Conservation (phyloP, 2,797 vertebrate genomes). For the Siniperca scherzeri region DNA sequence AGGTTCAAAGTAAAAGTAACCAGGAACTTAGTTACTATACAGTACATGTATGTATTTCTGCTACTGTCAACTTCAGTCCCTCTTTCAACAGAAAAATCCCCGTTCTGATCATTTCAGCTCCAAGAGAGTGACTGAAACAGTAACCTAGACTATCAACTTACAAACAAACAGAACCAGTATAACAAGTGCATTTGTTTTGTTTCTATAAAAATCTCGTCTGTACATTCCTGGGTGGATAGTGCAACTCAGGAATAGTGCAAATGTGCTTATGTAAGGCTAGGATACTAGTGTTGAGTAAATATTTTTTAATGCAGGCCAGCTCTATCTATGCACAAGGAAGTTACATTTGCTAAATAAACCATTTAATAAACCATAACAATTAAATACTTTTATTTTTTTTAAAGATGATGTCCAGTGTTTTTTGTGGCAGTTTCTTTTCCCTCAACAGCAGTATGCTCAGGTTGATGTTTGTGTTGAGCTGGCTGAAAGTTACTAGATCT, state of each 20-base stretch:
- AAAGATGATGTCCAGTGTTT: not conserved
- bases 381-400: not conserved
- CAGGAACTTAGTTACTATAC: not conserved
- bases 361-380: not conserved
- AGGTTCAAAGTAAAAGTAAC: slow-evolving; percentile 1
- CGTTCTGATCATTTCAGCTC: slow-evolving; percentile 14
- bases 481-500: not conserved
- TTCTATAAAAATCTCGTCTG: not conserved
- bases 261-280: not conserved
- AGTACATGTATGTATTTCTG: not conserved
- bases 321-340: not conserved
- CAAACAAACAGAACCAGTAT: not conserved
- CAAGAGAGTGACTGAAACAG: slow-evolving; percentile 11
- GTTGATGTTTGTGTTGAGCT: not conserved
- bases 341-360: not conserved
- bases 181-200: slow-evolving; percentile 23
- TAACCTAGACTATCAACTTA: slow-evolving; percentile 27
- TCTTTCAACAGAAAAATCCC: not conserved
- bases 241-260: not conserved
- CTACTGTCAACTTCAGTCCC: not conserved
- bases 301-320: not conserved
- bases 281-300: not conserved
- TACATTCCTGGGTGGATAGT: slow-evolving; percentile 1
- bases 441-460: not conserved
- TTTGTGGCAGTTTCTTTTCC: not conserved